phyloP scores from a whole-genome alignment of 2,113 vertebrate genomes.

The Oryzias woworae region DNA sequence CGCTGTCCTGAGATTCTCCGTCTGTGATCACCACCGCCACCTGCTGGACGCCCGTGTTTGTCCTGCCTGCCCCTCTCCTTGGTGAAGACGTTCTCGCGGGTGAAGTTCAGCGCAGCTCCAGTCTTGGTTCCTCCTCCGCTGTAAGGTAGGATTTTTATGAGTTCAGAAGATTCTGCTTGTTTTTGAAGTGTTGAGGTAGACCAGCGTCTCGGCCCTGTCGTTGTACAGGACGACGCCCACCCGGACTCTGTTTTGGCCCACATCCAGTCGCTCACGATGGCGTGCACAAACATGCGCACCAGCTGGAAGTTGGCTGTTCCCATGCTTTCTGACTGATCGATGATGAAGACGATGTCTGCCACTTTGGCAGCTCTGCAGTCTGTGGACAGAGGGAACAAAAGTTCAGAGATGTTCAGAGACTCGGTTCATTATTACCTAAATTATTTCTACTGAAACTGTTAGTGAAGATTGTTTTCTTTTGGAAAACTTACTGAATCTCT shows the following conservation, averaged over 20 bases:
- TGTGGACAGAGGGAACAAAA: slow-evolving; percentile 44
- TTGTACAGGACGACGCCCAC: slow-evolving; percentile 81
- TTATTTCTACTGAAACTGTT: too few species aligned
- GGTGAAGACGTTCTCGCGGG: slow-evolving; percentile 68
- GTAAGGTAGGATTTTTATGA: slow-evolving; percentile 80
- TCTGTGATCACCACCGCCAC: slow-evolving; percentile 83
- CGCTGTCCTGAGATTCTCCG: slow-evolving; percentile 74
- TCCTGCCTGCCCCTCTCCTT: slow-evolving; percentile 70
- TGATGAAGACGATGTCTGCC: slow-evolving; percentile 83
- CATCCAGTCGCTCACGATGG: slow-evolving; percentile 68
- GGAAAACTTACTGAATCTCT: too few species aligned
- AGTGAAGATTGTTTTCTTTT: too few species aligned
- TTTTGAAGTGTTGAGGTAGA: slow-evolving; percentile 76
- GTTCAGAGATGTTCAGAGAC: too few species aligned
- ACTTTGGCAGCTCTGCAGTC: slow-evolving; percentile 75
- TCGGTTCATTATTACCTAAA: too few species aligned
- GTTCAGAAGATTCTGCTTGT: slow-evolving; percentile 70
- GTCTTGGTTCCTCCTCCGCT: slow-evolving; percentile 66
- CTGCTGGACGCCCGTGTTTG: slow-evolving; percentile 68
- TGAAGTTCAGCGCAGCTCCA: slow-evolving; percentile 76
- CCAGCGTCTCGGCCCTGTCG: slow-evolving; percentile 54
- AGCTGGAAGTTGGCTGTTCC: slow-evolving; percentile 66
- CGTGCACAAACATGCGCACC: slow-evolving; percentile 77
- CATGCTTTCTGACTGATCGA: slow-evolving; percentile 79
- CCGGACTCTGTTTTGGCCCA: slow-evolving; percentile 54